phyloP scores from a whole-genome alignment of 2,797 vertebrate genomes.

The Channa striata region DNA sequence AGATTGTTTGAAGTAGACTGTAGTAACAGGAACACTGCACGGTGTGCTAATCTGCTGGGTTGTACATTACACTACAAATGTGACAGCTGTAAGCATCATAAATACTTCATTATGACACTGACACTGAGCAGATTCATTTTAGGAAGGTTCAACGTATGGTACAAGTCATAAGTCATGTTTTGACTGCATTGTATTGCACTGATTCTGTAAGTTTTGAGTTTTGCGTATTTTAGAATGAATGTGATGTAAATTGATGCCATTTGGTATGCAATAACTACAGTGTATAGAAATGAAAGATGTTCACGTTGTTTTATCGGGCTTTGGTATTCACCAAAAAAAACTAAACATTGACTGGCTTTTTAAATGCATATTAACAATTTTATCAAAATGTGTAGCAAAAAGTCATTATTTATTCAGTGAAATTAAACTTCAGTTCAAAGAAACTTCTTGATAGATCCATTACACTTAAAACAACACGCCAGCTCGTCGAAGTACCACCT shows the following conservation, averaged over 20 bases:
- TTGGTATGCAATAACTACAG: conserved; percentile 6
- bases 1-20: conserved; percentile 1
- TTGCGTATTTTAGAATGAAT: conserved; percentile 49
- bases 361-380: conserved; percentile 5
- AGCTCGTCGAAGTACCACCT: background rate
- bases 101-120: background rate
- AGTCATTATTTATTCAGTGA: conserved; percentile 7
- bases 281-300: conserved; percentile 8
- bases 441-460: background rate
- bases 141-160: background rate
- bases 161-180: no score
- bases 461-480: conserved; percentile 5
- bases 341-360: background rate
- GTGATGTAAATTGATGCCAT: conserved; percentile 11
- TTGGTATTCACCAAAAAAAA: conserved; percentile 8
- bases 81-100: conserved; percentile 30
- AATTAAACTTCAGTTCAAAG: conserved; percentile 14
- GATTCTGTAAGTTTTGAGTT: conserved; percentile 45
- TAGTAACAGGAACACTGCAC: conserved; percentile 2
- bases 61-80: conserved; percentile 31
- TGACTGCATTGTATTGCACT: conserved; percentile 55
- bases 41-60: conserved; percentile 18
- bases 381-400: conserved; percentile 23
- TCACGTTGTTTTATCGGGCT: background rate
- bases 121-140: background rate